Conservation (phyloP, 2,888 invertebrate species). For the Epirrhoe tristata region DNA sequence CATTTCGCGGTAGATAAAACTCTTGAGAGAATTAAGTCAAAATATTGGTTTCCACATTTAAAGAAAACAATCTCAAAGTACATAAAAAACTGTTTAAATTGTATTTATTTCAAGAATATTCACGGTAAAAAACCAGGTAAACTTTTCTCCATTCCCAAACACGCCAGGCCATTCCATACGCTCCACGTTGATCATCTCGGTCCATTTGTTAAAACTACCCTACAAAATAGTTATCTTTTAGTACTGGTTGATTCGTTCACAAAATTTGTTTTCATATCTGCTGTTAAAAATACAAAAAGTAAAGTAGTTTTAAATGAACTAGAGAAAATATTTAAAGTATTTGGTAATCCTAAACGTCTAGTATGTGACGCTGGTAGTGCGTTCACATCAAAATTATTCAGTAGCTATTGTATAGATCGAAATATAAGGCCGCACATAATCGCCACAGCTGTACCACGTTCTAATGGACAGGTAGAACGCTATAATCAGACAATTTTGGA, state of each 20-base stretch:
- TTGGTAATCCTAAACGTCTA: conserved; percentile 44
- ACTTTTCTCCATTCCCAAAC: conserved; percentile 15
- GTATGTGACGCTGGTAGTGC: conserved; percentile 46
- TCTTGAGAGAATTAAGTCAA: conserved; percentile 21
- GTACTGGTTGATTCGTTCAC: conserved; percentile 40
- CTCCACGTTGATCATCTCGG: conserved; percentile 52
- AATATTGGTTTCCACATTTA: conserved; percentile 44
- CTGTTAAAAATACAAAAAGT: conserved; percentile 42
- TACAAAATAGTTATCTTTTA: conserved; percentile 47
- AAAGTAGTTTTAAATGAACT: conserved; percentile 38
- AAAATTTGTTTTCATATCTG: conserved; percentile 49
- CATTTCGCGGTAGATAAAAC: conserved; percentile 52
- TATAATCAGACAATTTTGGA: conserved; percentile 45
- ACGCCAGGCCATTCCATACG: conserved; percentile 23
- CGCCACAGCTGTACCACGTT: conserved; percentile 26
- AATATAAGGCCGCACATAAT: conserved; percentile 12
- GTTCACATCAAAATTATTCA: conserved; percentile 45
- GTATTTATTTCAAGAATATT: conserved; percentile 52
- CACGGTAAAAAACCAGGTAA: conserved; percentile 39
- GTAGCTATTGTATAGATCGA: conserved; percentile 32
- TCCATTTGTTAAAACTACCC: conserved; percentile 40
- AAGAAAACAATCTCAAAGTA: conserved; percentile 46
- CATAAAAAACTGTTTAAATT: conserved; percentile 51
- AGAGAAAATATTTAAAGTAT: conserved; percentile 43
- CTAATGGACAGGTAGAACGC: conserved; percentile 45